phyloP scores from a whole-genome alignment of 1,140 invertebrate species.

The Penaeus japonicus region DNA sequence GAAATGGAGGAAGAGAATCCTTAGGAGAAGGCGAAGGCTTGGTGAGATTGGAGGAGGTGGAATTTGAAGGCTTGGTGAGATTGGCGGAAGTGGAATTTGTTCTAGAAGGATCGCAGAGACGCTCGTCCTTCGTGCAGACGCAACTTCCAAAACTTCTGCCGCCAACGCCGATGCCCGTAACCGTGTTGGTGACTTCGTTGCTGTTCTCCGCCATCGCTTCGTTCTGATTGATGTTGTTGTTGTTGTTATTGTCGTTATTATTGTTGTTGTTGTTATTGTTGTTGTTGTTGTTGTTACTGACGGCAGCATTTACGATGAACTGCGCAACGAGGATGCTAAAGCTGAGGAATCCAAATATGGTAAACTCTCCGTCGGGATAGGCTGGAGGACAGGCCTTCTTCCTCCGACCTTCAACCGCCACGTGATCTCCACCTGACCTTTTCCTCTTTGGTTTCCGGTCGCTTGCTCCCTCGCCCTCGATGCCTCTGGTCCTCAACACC shows the following conservation, averaged over 20 bases:
- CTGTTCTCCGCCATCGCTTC: neutral
- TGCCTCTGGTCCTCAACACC: no score
- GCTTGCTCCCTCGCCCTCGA: no score
- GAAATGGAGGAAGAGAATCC: no score
- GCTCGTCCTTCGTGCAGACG: neutral
- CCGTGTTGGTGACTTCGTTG: neutral
- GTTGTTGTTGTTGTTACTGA: neutral
- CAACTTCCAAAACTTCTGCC: neutral
- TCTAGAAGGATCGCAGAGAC: neutral
- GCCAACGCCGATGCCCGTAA: neutral
- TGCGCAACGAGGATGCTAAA: neutral
- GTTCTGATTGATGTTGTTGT: neutral
- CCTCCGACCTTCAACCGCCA: neutral
- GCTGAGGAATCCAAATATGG: neutral
- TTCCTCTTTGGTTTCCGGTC: no score
- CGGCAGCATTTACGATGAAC: neutral
- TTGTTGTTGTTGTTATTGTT: constrained; percentile 1
- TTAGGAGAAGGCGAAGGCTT: no score
- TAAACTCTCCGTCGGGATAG: neutral
- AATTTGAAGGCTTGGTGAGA: no score
- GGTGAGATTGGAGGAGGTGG: no score
- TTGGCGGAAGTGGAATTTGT: neutral
- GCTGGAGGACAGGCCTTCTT: neutral
- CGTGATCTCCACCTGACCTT: no score
- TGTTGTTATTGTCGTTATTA: neutral